phyloP scores from a whole-genome alignment of 2,113 vertebrate genomes.

The Okapia johnstoni region DNA sequence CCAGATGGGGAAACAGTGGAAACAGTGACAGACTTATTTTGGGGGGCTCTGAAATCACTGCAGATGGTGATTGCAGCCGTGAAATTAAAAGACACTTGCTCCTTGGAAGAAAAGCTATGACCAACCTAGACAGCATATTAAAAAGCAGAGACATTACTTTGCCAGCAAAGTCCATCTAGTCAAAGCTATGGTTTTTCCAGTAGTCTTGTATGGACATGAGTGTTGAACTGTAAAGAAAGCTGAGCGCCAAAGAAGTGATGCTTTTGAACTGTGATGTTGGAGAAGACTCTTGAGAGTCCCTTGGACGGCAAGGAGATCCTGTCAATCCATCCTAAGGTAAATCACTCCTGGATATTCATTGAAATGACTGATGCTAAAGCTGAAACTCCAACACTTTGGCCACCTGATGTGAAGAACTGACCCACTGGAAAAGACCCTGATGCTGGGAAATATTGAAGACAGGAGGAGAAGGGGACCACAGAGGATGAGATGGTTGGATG shows the following conservation, averaged over 20 bases:
- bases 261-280: neutral
- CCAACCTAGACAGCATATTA: neutral
- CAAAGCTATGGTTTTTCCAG: neutral
- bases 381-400: neutral
- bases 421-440: neutral
- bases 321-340: neutral
- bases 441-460: neutral
- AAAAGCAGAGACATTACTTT: neutral
- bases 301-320: neutral
- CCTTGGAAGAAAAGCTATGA: neutral
- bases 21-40: neutral
- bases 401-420: neutral
- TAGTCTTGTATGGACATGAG: neutral
- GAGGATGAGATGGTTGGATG: neutral
- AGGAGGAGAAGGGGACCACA: neutral
- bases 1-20: neutral
- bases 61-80: neutral
- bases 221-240: neutral
- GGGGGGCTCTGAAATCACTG: neutral
- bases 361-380: neutral
- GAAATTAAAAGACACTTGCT: neutral
- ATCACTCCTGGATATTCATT: neutral
- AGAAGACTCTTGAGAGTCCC: neutral
- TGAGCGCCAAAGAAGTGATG: neutral
- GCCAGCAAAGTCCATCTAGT: neutral